Conservation (phyloP, 2,113 vertebrate genomes). For the Vidua chalybeata region DNA sequence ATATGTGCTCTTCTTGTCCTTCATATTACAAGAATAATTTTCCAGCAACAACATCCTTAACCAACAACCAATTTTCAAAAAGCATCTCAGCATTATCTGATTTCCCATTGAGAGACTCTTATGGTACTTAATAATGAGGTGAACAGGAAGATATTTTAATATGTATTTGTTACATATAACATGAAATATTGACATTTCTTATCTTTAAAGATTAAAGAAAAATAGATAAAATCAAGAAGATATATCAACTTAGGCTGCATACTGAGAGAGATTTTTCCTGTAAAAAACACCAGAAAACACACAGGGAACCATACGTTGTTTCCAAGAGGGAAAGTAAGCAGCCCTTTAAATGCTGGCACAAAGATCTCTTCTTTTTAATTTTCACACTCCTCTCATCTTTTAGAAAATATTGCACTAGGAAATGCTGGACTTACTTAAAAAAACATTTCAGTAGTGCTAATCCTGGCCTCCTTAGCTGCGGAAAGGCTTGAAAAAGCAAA, state of each 20-base stretch:
- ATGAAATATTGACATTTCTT: not conserved
- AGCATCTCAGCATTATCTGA: not conserved
- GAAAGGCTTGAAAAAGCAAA: slow-evolving; percentile 25
- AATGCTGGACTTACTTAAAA: slow-evolving; percentile 19
- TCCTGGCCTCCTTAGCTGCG: slow-evolving; percentile 18
- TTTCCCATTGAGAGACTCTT: not conserved
- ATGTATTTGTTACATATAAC: not conserved
- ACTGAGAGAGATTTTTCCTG: not conserved
- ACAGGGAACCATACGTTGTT: not conserved
- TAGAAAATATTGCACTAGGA: slow-evolving; percentile 35
- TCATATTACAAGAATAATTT: not conserved
- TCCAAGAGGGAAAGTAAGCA: not conserved
- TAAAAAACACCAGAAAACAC: not conserved
- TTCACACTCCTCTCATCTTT: slow-evolving; percentile 44
- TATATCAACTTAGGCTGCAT: not conserved
- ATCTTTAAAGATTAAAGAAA: not conserved
- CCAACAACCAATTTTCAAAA: not conserved
- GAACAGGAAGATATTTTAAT: not conserved
- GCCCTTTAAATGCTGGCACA: not conserved
- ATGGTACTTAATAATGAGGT: not conserved
- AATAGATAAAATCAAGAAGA: not conserved
- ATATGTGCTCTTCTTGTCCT: not conserved
- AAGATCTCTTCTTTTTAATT: not conserved
- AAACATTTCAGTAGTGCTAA: slow-evolving; percentile 15
- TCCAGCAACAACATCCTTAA: not conserved